A percentile compares a stretch with the other conserved stretches of the same genome.
These are phyloP conservation scores for Stomorhina lunata DNA, from an alignment of 2,888 invertebrate genomes.

Conservation along the genomic window DNA sequence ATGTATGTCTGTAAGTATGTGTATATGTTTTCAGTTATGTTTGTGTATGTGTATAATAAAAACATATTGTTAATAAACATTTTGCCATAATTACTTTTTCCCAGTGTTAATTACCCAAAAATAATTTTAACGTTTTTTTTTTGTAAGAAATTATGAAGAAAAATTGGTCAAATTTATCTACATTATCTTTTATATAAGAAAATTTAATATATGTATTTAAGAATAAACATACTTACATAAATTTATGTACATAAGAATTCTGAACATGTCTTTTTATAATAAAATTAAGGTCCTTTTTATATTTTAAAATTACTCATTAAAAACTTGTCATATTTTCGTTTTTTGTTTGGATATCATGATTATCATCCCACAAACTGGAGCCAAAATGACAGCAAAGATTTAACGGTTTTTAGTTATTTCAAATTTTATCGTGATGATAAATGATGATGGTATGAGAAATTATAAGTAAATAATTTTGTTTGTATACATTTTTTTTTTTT, in stretches of 20 bases:
- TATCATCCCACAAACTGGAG: background rate
- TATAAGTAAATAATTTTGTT: background rate
- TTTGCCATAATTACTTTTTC: conserved; percentile 31
- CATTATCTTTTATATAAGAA: no score
- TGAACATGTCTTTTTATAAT: background rate
- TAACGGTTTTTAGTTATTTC: background rate
- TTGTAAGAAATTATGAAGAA: background rate
- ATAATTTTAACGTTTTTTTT: conserved; percentile 3
- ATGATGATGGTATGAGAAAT: no score
- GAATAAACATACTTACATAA: background rate
- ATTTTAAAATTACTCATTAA: conserved; percentile 12
- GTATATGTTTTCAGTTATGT: no score
- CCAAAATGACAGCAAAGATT: conserved; percentile 13
- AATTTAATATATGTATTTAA: background rate
- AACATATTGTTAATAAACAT: conserved; percentile 13
- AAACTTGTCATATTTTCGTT: background rate
- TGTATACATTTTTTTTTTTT: background rate
- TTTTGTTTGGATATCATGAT: background rate
- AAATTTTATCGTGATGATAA: background rate
- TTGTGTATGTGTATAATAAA: background rate
- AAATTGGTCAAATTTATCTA: background rate
- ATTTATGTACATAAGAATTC: no score
- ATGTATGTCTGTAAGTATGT: background rate
- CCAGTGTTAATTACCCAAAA: conserved; percentile 39
- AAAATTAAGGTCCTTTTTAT: background rate